Evolutionary conservation across 1,140 invertebrate species (phyloP), one percentile per base, ranked within the genome.

Genomic region (Gonioctena quinquepunctata): DNA sequence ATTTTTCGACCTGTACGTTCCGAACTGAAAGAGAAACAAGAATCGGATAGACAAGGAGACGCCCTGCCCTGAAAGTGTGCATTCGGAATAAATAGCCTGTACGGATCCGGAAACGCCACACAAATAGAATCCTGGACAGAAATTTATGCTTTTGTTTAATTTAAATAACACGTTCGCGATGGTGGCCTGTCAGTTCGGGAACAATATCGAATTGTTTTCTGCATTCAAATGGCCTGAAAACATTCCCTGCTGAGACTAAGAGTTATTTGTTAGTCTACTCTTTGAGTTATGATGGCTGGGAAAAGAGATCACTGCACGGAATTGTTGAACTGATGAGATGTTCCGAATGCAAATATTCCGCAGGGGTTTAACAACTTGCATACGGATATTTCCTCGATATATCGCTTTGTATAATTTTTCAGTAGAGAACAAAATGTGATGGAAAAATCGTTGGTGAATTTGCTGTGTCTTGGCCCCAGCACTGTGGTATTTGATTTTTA

Each of bases 121-220:
- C 52, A 56, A 56, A 56, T 56, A 56, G 52, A 56, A 56, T 23
- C 0, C 52, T 56, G 52, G 18, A 19, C 52, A 13, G 21, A 19
- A 56, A 56, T 56, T 56, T 56, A 56, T 56, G 52, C 52, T 21
- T 23, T 56, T 56, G 52, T 23, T 56, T 56, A 19, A 23, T 56
- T 56, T 56, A 56, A 21, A 19, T 56, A 56, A 56, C 52, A 56
- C 52, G 52, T 56, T 21, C 52, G 22, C 18, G 13, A 56, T 56
- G 16, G 11, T 19, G 0, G 1, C 16, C 11, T 42, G 33, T n/a
- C 33, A 42, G 33, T 11, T 42, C 2, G 33, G 33, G n/a, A n/a
- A n/a, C n/a, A 42, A n/a, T 42, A 42, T 42, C 33, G 33, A 42
- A 42, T n/a, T 42, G 33, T 42, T 42, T 42, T 42, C 33, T 42